Evolutionary conservation across 2,113 vertebrate species (phyloP).

Genomic region (Ammodytes marinus): DNA sequence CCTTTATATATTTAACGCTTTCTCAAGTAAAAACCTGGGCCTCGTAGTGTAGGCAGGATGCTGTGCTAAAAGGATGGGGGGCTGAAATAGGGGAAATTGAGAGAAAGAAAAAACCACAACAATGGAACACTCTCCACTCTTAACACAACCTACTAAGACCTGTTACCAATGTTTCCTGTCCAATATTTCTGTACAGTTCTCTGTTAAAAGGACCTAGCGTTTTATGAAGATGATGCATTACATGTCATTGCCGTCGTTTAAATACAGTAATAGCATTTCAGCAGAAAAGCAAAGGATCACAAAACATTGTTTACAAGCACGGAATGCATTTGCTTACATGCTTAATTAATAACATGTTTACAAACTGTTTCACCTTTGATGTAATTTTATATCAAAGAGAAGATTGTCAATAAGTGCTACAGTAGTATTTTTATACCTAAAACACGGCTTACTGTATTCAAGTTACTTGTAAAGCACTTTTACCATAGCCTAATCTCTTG

Average conservation of each 20-base stretch:
- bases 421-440: neutral
- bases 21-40: conserved; percentile 40
- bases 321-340: neutral
- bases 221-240: neutral
- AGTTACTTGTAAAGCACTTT: conserved; percentile 1
- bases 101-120: conserved; percentile 72
- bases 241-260: neutral
- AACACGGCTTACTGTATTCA: neutral
- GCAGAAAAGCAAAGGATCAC: neutral
- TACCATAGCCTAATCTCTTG: conserved; percentile 8
- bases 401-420: neutral
- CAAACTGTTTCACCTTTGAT: neutral
- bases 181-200: conserved; percentile 38
- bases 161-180: conserved; percentile 61
- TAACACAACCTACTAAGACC: conserved; percentile 42
- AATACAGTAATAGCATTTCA: neutral
- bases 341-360: neutral
- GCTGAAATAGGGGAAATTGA: conserved; percentile 54
- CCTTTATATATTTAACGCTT: conserved; percentile 11
- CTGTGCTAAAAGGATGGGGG: conserved; percentile 46
- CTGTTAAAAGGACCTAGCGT: conserved; percentile 6
- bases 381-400: neutral
- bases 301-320: neutral
- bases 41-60: conserved; percentile 68
- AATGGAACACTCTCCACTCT: conserved; percentile 54